Evolutionary conservation across 2,797 vertebrate genomes (phyloP).

Genomic region (Phrynocephalus vlangalii): DNA sequence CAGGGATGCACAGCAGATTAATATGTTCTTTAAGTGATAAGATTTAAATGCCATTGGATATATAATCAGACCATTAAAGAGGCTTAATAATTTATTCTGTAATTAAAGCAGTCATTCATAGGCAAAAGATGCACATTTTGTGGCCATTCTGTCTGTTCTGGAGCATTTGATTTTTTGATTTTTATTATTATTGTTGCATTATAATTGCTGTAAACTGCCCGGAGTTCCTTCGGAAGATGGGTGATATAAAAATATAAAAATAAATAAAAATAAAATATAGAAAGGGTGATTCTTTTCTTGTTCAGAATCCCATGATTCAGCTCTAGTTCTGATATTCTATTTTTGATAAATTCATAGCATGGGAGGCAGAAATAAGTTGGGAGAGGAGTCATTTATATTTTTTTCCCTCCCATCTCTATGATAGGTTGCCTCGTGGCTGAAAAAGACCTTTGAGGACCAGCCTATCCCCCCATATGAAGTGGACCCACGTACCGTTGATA

Average conservation of each 20-base stretch:
- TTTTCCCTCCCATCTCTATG: neutral
- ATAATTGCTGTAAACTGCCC: too few relatives aligned
- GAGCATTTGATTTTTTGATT: neutral
- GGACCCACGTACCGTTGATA: slow-evolving; percentile 80
- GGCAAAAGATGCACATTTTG: neutral
- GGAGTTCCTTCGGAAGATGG: too few relatives aligned
- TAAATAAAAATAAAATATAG: too few relatives aligned
- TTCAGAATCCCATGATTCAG: neutral
- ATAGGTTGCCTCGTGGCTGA: slow-evolving; percentile 87
- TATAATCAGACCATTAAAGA: too few relatives aligned
- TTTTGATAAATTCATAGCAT: neutral
- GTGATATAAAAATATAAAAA: too few relatives aligned
- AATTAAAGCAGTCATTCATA: neutral
- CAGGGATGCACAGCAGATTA: too few relatives aligned
- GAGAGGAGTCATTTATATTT: neutral
- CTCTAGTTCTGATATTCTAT: neutral
- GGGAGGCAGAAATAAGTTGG: neutral
- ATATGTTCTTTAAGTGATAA: too few relatives aligned
- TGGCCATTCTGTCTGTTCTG: neutral
- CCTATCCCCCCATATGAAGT: slow-evolving; percentile 82
- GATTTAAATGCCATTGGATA: too few relatives aligned
- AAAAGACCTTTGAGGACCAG: slow-evolving; percentile 73
- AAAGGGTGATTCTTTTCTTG: neutral
- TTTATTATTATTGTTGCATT: too few relatives aligned
- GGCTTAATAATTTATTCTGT: neutral